phyloP scores from a whole-genome alignment of 2,888 invertebrate genomes.

The Tetheella fluctuosa region DNA sequence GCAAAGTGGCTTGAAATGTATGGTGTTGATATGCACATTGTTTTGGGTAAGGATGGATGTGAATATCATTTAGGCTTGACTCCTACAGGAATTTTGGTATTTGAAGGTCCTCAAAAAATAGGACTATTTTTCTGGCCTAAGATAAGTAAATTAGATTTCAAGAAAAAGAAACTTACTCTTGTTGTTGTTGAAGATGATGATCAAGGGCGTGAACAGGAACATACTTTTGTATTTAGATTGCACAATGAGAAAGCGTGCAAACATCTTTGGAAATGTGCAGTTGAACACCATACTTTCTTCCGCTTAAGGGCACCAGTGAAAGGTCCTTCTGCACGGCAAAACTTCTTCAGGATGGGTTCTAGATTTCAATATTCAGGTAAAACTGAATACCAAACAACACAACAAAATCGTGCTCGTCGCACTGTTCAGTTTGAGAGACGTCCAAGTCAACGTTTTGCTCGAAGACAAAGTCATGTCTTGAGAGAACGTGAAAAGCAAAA shows the following conservation, averaged over 20 bases:
- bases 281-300: conserved; percentile 99
- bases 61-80: conserved; percentile 98
- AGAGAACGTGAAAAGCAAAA: conserved; percentile 89
- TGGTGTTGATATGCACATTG: conserved; percentile 99
- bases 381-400: conserved; percentile 98
- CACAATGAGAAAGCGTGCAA: conserved; percentile 99
- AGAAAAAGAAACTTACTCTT: conserved; percentile 97
- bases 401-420: conserved; percentile 93
- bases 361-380: conserved; percentile 97
- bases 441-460: conserved; percentile 97
- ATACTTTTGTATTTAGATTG: conserved; percentile 98
- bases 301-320: conserved; percentile 95
- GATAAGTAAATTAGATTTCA: conserved; percentile 98
- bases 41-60: conserved; percentile 97
- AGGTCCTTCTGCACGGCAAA: conserved; percentile 94
- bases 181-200: conserved; percentile 99
- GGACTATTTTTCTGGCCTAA: conserved; percentile 99
- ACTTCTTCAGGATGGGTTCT: conserved; percentile 99
- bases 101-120: conserved; percentile 98
- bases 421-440: conserved; percentile 98
- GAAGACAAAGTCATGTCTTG: conserved; percentile 94
- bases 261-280: conserved; percentile 99
- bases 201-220: conserved; percentile 97
- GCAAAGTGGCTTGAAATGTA: conserved; percentile 99
- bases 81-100: conserved; percentile 98